A percentile compares a stretch with the other conserved stretches of the same genome.
Conservation (phyloP, 2,113 vertebrate genomes). For the Pseudolaguvia tuberculata region DNA sequence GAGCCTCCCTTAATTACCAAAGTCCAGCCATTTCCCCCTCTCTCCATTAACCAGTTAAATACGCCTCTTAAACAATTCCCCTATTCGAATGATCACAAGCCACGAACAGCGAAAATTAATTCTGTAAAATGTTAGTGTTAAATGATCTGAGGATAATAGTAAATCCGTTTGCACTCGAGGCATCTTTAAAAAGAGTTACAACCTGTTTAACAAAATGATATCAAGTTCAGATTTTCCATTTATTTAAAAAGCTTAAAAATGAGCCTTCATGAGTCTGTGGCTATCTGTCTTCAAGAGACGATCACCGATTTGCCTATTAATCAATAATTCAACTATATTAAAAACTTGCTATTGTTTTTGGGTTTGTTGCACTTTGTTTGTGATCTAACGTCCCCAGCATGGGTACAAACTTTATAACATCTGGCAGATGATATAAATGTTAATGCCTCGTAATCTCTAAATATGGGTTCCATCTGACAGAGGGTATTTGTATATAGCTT, state of each 20-base stretch:
- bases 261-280: too few species aligned
- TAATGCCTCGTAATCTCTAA: too few species aligned
- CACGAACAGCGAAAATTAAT: conserved; percentile 17
- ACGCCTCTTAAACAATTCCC: conserved; percentile 6
- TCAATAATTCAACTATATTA: too few species aligned
- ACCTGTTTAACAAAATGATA: conserved; percentile 22
- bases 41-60: conserved; percentile 49
- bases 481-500: too few species aligned
- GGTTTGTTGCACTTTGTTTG: too few species aligned
- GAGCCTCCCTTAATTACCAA: conserved; percentile 45
- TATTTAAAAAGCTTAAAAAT: too few species aligned
- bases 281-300: too few species aligned
- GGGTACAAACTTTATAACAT: too few species aligned
- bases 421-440: neutral
- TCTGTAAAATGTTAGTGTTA: conserved; percentile 5
- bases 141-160: neutral
- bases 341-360: too few species aligned
- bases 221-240: too few species aligned
- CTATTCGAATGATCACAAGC: conserved; percentile 2
- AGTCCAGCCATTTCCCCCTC: conserved; percentile 24
- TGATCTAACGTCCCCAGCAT: too few species aligned
- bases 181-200: neutral
- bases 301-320: too few species aligned
- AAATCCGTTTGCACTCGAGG: conserved; percentile 6
- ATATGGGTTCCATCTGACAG: neutral